phyloP scores from a whole-genome alignment of 2,797 vertebrate genomes.

The Phylloscopus collybita region DNA sequence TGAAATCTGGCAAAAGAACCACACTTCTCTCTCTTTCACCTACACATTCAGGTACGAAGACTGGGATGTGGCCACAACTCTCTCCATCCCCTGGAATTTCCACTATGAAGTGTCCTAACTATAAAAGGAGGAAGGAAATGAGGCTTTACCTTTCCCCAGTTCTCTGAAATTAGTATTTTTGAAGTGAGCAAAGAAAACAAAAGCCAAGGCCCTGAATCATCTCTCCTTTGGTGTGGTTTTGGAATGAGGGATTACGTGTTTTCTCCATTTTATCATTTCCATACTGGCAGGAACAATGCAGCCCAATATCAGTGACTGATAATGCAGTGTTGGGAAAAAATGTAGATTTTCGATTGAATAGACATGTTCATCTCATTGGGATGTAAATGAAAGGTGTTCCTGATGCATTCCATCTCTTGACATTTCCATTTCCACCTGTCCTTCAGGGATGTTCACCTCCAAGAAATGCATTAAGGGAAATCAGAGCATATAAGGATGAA shows the following conservation, averaged over 20 bases:
- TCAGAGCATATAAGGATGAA: not conserved
- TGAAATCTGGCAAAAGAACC: not conserved
- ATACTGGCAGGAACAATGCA: not conserved
- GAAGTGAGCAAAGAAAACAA: not conserved
- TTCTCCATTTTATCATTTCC: not conserved
- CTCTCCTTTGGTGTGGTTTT: not conserved
- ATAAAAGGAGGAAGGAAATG: not conserved
- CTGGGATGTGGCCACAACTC: not conserved
- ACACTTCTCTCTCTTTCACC: not conserved
- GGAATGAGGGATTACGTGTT: not conserved
- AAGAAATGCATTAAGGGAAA: not conserved
- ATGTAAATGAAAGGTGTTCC: constrained; percentile 5
- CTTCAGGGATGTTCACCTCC: not conserved
- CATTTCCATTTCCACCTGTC: not conserved
- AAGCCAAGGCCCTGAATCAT: not conserved
- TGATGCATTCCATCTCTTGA: not conserved
- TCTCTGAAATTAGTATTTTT: not conserved
- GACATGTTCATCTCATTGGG: not conserved
- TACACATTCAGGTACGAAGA: not conserved
- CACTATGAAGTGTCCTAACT: not conserved
- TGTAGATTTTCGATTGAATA: not conserved
- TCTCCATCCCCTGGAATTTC: not conserved
- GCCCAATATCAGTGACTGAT: not conserved
- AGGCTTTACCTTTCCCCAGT: not conserved
- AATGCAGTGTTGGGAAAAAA: not conserved